Evolutionary conservation across 2,888 invertebrate species (phyloP), one percentile per base, ranked within the genome.

Genomic region (Xylota sylvarum): DNA sequence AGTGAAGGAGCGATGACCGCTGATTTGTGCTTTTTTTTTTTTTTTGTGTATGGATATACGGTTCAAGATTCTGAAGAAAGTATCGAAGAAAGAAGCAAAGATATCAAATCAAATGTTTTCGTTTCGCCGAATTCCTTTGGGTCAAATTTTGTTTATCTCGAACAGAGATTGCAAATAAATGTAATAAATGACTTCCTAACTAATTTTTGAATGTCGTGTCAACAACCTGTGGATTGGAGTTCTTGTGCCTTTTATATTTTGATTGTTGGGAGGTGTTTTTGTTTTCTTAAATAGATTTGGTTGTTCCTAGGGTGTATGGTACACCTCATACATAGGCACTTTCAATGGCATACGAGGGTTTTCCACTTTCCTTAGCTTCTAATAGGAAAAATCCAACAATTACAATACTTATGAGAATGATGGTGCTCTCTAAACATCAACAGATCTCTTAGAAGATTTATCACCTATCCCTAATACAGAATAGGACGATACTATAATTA

Each of bases 1-100:
- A 43, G 40, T 17, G 23, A 55, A 46, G 67, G 76, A 69, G 67
- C 77, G 69, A 50, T 69, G 77, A 77, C 77, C 77, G 77, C 1
- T 52, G 32, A 14, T 23, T 23, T 23, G 2, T 23, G 4, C 0
- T 43, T 43, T 5, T 43, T 43, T 5, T 14, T 14, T 30, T 40
- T 27, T 23, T 40, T 48, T 37, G 48, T 17, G 35, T 19, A 43
- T 37, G 23, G 12, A 10, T 37, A 56, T 35, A 27, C 19, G 62
- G 74, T 60, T 50, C 23, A 30, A 50, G 46, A 67, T 58, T 60
- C 77, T 43, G 10, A 69, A 69, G 76, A 76, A 67, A 67, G 76
- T 58, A 67, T 67, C 37, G 76, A 48, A 14, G 43, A 74, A 55
- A 40, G n/a, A 74, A 14, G 43, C 23, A 37, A 30, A 37, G 27